phyloP scores from a whole-genome alignment of 2,113 vertebrate genomes.

The Excalfactoria chinensis region DNA sequence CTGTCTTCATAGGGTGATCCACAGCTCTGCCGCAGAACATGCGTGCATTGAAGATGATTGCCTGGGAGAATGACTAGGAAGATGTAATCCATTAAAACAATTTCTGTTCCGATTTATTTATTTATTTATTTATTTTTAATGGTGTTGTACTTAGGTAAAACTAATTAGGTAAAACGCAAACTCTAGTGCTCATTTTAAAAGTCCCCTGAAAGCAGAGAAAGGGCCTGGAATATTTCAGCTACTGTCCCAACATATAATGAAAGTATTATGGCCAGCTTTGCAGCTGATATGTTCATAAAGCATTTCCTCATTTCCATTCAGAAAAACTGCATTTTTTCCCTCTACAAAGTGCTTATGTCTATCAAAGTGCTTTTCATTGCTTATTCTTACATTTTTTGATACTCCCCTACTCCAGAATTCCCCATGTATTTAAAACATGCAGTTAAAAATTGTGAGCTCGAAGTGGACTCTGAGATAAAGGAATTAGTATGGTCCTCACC shows the following conservation, averaged over 20 bases:
- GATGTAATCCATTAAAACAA: no score
- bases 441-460: neutral
- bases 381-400: neutral
- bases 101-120: no score
- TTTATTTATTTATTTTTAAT: neutral
- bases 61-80: no score
- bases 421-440: neutral
- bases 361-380: neutral
- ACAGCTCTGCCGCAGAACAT: no score
- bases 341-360: neutral
- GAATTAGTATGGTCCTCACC: neutral
- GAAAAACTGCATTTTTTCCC: neutral
- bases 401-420: fast-evolving
- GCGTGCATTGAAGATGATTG: no score
- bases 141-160: neutral
- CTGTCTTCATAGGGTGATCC: no score
- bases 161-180: neutral
- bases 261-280: neutral
- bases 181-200: neutral
- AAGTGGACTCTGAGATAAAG: neutral
- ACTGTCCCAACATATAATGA: neutral
- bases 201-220: neutral
- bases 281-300: neutral
- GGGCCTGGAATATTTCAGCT: neutral
- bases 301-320: neutral